Conservation (phyloP, 2,797 vertebrate genomes). For the Sebastes wilsoni region DNA sequence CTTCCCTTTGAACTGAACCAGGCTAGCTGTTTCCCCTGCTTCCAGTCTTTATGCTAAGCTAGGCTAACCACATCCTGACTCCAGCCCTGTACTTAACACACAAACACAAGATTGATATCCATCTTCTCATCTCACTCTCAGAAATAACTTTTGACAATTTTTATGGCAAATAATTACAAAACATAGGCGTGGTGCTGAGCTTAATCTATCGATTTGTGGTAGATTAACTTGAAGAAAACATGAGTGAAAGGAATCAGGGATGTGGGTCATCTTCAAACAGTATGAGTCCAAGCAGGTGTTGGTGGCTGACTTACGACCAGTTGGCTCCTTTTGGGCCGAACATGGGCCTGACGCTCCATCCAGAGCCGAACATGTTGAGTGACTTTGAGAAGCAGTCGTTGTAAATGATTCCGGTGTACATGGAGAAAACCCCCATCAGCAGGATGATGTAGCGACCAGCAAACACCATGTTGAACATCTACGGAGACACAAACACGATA, state of each 20-base stretch:
- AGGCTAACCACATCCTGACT: background rate
- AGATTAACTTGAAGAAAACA: background rate
- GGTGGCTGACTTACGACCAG: conserved; percentile 88
- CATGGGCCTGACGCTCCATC: conserved; percentile 96
- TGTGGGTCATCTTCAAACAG: no score
- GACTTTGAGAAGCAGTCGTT: conserved; percentile 99
- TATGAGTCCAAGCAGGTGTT: no score
- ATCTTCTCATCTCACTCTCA: background rate
- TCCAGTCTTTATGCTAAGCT: background rate
- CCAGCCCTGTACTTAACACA: background rate
- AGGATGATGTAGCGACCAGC: conserved; percentile 97
- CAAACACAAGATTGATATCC: no score
- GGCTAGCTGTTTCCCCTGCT: no score
- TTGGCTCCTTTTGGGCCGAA: conserved; percentile 84
- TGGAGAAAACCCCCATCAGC: conserved; percentile 95
- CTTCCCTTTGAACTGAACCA: no score
- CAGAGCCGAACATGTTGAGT: conserved; percentile 96
- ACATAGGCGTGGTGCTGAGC: background rate
- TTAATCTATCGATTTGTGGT: background rate
- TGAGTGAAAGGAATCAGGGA: no score
- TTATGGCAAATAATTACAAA: background rate
- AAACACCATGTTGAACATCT: conserved; percentile 98
- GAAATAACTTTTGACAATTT: background rate
- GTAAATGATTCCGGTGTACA: conserved; percentile 96
- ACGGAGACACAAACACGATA: background rate